Evolutionary conservation across 1,140 invertebrate species (phyloP), one percentile per base, ranked within the genome.

Genomic region (Eupeodes corollae): DNA sequence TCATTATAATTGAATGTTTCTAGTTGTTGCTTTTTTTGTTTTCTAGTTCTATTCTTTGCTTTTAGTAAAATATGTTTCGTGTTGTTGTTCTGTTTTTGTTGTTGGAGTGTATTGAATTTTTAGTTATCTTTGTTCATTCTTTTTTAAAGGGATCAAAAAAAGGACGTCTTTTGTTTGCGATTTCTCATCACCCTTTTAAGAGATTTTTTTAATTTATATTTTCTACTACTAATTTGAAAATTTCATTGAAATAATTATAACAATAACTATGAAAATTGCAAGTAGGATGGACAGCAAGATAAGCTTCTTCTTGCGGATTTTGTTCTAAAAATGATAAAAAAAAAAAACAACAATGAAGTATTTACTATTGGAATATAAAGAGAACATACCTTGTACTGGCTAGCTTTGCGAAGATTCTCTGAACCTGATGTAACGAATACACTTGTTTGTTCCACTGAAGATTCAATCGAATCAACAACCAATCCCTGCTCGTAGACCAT

Each of bases 401-500:
- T 79, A 15, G 93, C 92, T 70, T 86, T 79, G 50, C 78, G 72
- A 18, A 98, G 70, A 61, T 97, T 84, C 45, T 82, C 75, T 2
- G 80, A 79, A 11, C 86, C 94, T 61, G 86, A 78, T 46, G 80
- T 79, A 0, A 98, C 91, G 59, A 86, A 84, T 43, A 90, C 79
- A 49, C 84, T 79, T n/a, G 94, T 84, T 58, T 79, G 79, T 69
- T 98, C 94, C 35, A 98, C 88, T 61, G 85, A 91, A 1, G 92
- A 88, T 74, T 99, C 95, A 62, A 99, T 99, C 31, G 89, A 95
- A 66, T 98, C 93, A 46, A 99, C 82, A 5, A 90, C 80, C 57
- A 94, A 84, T n/a, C 92, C 93, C 72, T 99, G 96, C 52, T 97
- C 89, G 67, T 98, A 93, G 14, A 99, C 93, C 68, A 99, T 75